These are phyloP conservation scores for Tetrax tetrax DNA, from an alignment of 2,113 vertebrate species.

Conservation along the genomic window DNA sequence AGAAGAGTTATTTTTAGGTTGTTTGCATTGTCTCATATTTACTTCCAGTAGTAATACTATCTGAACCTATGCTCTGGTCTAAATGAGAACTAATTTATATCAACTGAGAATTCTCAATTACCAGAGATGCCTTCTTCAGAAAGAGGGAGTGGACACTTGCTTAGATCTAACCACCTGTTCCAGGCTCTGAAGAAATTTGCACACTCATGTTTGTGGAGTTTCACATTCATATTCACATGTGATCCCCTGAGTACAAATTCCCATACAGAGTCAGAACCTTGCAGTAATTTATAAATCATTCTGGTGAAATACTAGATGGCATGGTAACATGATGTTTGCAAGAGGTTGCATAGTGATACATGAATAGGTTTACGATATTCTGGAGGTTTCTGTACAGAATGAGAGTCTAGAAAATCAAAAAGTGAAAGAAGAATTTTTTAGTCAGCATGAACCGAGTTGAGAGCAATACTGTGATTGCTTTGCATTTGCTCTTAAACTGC, in stretches of 20 bases:
- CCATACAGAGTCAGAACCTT: background rate
- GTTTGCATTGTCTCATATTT: background rate
- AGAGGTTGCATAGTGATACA: background rate
- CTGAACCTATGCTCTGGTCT: background rate
- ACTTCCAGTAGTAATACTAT: background rate
- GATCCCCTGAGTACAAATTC: background rate
- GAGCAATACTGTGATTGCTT: background rate
- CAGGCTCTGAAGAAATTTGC: background rate
- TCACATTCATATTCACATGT: background rate
- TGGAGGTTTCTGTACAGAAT: background rate
- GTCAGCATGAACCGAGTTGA: background rate
- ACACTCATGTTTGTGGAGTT: background rate
- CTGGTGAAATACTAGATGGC: background rate
- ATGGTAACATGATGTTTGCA: background rate
- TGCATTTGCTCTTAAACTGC: background rate
- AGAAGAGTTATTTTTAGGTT: background rate
- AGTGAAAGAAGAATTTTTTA: background rate
- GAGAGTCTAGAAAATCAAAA: background rate
- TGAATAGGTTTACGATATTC: background rate
- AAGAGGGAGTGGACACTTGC: background rate
- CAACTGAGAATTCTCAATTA: background rate
- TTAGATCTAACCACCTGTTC: background rate
- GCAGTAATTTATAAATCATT: background rate
- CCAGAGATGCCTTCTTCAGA: background rate
- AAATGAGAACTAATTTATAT: background rate